Conservation (phyloP, 2,888 invertebrate genomes). For the Drosophila eohydei region DNA sequence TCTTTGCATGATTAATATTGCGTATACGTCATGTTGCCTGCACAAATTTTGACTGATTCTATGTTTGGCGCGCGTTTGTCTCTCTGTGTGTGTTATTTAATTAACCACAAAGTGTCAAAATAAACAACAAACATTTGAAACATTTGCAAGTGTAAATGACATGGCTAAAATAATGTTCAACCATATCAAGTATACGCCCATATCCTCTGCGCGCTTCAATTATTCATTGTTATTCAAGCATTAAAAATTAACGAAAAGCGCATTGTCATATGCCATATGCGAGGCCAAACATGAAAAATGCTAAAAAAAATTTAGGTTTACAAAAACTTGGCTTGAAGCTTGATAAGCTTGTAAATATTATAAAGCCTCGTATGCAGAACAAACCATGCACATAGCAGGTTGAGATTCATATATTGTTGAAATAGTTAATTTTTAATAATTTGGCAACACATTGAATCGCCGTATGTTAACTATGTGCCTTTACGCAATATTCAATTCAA, state of each 20-base stretch:
- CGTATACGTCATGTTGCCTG: slow-evolving; percentile 12
- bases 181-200: background rate
- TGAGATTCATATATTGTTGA: background rate
- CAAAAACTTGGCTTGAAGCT: too few relatives aligned
- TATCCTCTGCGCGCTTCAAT: background rate
- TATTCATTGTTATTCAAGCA: background rate
- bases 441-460: background rate
- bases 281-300: background rate
- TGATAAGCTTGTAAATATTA: background rate
- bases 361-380: background rate
- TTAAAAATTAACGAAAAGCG: background rate
- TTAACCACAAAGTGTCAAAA: slow-evolving; percentile 46
- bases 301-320: background rate
- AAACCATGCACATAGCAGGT: too few relatives aligned
- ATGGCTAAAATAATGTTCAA: background rate
- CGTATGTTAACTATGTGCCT: too few relatives aligned
- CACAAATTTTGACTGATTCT: background rate
- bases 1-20: slow-evolving; percentile 39
- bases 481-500: too few relatives aligned
- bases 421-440: background rate
- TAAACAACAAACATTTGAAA: slow-evolving; percentile 3
- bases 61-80: background rate
- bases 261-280: background rate
- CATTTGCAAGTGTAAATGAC: slow-evolving; percentile 9
- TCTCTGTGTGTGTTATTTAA: slow-evolving; percentile 38